Evolutionary conservation across 2,797 vertebrate species (phyloP), one percentile per base, ranked within the genome.

Genomic region (Fundulus diaphanus): DNA sequence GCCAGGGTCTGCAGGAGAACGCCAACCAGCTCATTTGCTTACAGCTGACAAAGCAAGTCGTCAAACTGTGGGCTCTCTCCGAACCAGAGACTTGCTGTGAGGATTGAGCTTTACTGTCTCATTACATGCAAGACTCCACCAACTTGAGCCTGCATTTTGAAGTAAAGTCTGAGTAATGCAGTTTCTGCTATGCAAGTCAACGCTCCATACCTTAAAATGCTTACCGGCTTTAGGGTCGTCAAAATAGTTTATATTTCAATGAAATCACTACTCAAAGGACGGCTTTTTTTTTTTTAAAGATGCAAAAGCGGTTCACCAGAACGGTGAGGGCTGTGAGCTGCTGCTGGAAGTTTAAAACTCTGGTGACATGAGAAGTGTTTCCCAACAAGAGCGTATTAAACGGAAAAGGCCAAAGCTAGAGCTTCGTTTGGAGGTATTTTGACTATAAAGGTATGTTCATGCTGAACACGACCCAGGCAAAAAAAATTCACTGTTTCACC

Each of bases 11-110:
- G 84, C 81, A 84, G 90, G 83, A 85, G 83, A 88, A 88, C 82
- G 81, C 83, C 83, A 85, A 87, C 75, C 51, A 72, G 79, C 84
- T 88, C 78, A 82, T 91, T 91, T 82, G 72, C 48, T 87, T 82
- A 82, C 82, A 90, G 92, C 91, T 89, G 88, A 92, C 86, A 59
- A 54, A 76, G 90, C 87, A 88, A 11, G 82, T 84, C 78, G 68
- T 80, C 66, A 73, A 78, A 72, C 54, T 54, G 51, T 48, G 12
- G 42, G 31, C 48, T 49, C 61, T 49, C 61, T 69, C 78, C 56
- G 24, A 70, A 61, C 48, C 72, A 54, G 35, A 8, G 15, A 42
- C 54, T 77, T 52, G 35, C 27, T 49, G 3, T 35, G 73, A 81
- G 31, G 54, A 29, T 35, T 68, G 8, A 72, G 35, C 48, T 51